Percentiles rank a stretch among this genome's conserved stretches.
Conservation (phyloP, 37 sponge, comb jelly and placozoan species). For the Bolinopsis microptera region DNA sequence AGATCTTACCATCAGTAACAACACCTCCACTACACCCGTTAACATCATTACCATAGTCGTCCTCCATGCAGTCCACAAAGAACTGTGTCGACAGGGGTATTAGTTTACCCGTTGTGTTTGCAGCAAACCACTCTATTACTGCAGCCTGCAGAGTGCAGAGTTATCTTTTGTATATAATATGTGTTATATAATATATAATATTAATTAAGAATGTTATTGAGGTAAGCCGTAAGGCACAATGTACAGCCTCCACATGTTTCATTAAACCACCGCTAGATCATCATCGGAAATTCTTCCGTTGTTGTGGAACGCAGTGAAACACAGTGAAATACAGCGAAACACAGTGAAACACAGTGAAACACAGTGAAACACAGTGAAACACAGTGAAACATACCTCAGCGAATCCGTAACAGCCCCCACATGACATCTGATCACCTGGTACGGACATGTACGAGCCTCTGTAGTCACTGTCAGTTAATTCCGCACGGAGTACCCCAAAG, state of each 20-base stretch:
- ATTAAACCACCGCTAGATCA: too few species aligned
- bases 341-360: too few species aligned
- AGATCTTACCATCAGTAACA: background rate
- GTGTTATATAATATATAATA: too few species aligned
- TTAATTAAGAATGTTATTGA: too few species aligned
- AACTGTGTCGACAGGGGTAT: constrained; percentile 7
- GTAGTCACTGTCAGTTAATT: background rate
- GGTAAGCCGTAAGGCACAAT: too few species aligned
- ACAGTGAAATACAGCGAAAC: too few species aligned
- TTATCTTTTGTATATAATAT: too few species aligned
- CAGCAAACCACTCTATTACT: background rate
- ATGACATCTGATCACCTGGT: background rate
- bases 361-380: too few species aligned
- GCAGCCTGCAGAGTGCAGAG: background rate
- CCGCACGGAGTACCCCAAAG: background rate
- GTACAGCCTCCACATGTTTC: too few species aligned
- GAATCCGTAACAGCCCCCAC: background rate
- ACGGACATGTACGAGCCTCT: background rate
- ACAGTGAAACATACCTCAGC: background rate
- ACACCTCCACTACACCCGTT: background rate
- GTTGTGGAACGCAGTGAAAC: too few species aligned
- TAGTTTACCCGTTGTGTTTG: background rate
- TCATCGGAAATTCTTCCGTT: too few species aligned
- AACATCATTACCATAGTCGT: background rate
- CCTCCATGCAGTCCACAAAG: background rate